These are phyloP conservation scores for Lipophrys pholis DNA, from an alignment of 2,113 vertebrate species.

Conservation along the genomic window DNA sequence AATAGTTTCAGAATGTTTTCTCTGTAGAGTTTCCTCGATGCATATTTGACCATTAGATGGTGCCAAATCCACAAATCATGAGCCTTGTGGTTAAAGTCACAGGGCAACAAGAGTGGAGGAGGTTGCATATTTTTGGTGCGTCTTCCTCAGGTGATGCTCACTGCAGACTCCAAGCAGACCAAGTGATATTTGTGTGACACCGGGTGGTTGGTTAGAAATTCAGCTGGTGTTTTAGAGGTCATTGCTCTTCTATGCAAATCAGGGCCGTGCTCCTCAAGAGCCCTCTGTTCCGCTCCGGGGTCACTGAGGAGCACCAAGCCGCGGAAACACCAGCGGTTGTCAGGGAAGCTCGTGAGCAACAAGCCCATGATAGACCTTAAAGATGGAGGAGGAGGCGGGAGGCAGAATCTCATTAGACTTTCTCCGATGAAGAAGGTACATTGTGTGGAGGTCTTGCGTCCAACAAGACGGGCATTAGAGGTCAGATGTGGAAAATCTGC, in stretches of 20 bases:
- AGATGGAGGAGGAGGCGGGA: constrained; percentile 32
- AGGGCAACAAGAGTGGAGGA: neutral
- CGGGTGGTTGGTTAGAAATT: constrained; percentile 64
- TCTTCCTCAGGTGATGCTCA: constrained; percentile 39
- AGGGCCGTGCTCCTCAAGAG: constrained; percentile 71
- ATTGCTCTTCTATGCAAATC: constrained; percentile 80
- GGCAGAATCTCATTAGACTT: constrained; percentile 78
- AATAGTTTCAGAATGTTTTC: too few relatives aligned
- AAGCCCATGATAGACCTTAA: constrained; percentile 62
- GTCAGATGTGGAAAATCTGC: constrained; percentile 75
- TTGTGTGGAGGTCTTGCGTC: constrained; percentile 67
- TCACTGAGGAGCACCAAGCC: constrained; percentile 64
- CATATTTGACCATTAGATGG: constrained; percentile 57
- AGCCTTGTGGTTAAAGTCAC: neutral
- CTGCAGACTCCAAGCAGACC: constrained; percentile 13
- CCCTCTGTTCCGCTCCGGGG: constrained; percentile 80
- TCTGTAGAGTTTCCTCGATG: too few relatives aligned
- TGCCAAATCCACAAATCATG: constrained; percentile 32
- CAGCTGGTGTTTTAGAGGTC: constrained; percentile 67
- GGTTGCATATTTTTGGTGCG: neutral
- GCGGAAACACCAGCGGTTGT: constrained; percentile 81
- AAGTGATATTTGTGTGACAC: constrained; percentile 21
- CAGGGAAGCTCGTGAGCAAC: constrained; percentile 80
- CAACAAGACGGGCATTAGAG: constrained; percentile 49
- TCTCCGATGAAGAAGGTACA: constrained; percentile 75